Percentiles rank a stretch among this genome's conserved stretches.
These are phyloP conservation scores for Hyphantria cunea DNA, from an alignment of 1,140 invertebrate genomes.

Conservation along the genomic window DNA sequence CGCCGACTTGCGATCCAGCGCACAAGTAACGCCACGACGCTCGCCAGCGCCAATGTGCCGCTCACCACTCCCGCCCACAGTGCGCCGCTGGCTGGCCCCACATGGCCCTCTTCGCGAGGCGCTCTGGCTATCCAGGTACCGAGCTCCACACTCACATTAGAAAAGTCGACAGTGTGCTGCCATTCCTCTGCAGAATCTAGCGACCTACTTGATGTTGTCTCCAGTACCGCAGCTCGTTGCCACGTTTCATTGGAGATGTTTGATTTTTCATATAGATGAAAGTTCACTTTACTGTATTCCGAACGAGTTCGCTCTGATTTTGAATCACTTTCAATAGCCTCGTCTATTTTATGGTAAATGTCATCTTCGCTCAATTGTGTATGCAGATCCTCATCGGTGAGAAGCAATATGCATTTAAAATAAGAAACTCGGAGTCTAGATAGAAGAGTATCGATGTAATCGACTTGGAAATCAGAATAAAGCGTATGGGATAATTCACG, in stretches of 20 bases:
- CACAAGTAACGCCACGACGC: constrained; percentile 24
- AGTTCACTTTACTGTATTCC: constrained; percentile 1
- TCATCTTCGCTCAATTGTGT: not conserved
- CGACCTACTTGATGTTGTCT: constrained; percentile 29
- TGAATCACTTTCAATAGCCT: constrained; percentile 33
- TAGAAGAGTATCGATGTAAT: constrained; percentile 8
- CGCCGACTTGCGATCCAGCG: constrained; percentile 25
- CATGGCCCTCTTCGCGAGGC: constrained; percentile 6
- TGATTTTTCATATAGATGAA: constrained; percentile 43
- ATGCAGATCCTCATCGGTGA: constrained; percentile 21
- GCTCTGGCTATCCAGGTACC: constrained; percentile 1
- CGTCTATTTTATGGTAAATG: constrained; percentile 42
- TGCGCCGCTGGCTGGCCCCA: constrained; percentile 1
- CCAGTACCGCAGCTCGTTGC: constrained; percentile 38
- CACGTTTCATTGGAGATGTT: constrained; percentile 19
- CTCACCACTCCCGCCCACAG: constrained; percentile 12
- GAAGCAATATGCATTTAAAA: constrained; percentile 15
- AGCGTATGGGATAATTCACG: not conserved
- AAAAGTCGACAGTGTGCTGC: constrained; percentile 30
- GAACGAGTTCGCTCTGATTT: constrained; percentile 29
- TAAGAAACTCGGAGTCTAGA: constrained; percentile 1
- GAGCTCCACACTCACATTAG: constrained; percentile 9
- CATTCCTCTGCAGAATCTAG: constrained; percentile 41
- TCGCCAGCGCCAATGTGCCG: constrained; percentile 5
- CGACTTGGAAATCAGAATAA: not conserved